A percentile compares a stretch with the other conserved stretches of the same genome.
Evolutionary conservation across 2,797 vertebrate species (phyloP).

Genomic region (Hippopotamyrus pictus): DNA sequence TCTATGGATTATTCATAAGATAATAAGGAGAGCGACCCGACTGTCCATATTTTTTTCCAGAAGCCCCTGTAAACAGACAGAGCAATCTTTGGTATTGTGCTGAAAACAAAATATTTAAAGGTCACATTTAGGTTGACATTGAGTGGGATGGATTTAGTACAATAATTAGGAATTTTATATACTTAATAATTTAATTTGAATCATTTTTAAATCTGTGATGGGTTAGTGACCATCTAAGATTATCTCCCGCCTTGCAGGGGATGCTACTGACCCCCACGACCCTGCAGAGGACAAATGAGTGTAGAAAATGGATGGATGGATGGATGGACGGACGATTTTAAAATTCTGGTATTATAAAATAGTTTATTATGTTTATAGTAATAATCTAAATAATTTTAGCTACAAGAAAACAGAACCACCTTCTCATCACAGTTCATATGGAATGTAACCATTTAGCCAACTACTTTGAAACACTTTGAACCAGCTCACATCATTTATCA

Average conservation of each 20-base stretch:
- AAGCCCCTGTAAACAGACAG: background rate
- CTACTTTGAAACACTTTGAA: background rate
- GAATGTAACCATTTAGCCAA: background rate
- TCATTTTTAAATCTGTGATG: background rate
- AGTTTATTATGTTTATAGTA: background rate
- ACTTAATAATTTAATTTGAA: background rate
- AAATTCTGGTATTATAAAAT: background rate
- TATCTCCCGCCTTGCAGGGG: background rate
- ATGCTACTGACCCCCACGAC: background rate
- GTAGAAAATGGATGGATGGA: background rate
- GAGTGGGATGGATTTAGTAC: background rate
- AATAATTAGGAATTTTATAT: background rate
- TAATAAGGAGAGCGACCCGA: background rate
- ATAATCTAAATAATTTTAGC: background rate
- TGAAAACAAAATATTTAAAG: background rate
- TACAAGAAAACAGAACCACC: background rate
- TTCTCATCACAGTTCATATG: background rate
- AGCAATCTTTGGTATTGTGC: background rate
- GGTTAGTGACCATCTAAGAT: background rate
- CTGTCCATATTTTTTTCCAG: background rate
- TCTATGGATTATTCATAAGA: constrained; percentile 3
- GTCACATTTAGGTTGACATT: background rate
- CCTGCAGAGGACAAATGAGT: background rate
- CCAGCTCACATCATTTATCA: background rate
- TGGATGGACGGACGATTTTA: background rate